Evolutionary conservation across 2,113 vertebrate genomes (phyloP), one percentile per base, ranked within the genome.

Genomic region (Clarias magur): DNA sequence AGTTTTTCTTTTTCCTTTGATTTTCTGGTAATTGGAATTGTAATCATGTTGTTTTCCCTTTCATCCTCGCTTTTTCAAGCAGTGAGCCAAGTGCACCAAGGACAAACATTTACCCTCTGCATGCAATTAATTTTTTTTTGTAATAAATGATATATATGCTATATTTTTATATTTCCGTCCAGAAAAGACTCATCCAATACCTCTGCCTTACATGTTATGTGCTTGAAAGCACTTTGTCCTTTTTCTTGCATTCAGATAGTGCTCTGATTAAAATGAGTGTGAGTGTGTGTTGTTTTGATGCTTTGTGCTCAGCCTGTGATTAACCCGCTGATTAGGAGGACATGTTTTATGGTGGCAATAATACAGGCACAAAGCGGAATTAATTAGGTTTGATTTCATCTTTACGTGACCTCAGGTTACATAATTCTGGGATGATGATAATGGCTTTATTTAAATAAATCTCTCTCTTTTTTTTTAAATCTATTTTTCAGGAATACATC

Each of bases 381-480:
- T 97, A 96, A 97, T 96, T 91, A 92, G 93, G 93, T 95, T 94
- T 96, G 96, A 96, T 94, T 92, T 94, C 87, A 92, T 94, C 90
- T 90, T 89, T 89, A 89, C 82, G 87, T 92, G 91, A 94, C 92
- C 93, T 95, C 93, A 95, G 93, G 93, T 92, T 90, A 65, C 84
- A 89, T 91, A 89, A 84, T 88, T 90, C 76, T 76, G 88, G 67
- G 86, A 56, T 34, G 62, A 56, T 19, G 13, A 34, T 42, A 19
- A 9, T 38, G 48, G 48, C 48, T 48, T 48, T 48, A 9, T 72
- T 19, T 38, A 38, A 38, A 38, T 38, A 38, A 38, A 38, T 38
- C 34, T 53, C 10, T 57, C 53, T 27, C 65, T 6, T 42, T 42
- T 42, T 75, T 6, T 42, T 42, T 42, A 42, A 42, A 42, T 42